These are phyloP conservation scores for Momotus momota DNA, from an alignment of 2,797 vertebrate genomes.

Conservation along the genomic window DNA sequence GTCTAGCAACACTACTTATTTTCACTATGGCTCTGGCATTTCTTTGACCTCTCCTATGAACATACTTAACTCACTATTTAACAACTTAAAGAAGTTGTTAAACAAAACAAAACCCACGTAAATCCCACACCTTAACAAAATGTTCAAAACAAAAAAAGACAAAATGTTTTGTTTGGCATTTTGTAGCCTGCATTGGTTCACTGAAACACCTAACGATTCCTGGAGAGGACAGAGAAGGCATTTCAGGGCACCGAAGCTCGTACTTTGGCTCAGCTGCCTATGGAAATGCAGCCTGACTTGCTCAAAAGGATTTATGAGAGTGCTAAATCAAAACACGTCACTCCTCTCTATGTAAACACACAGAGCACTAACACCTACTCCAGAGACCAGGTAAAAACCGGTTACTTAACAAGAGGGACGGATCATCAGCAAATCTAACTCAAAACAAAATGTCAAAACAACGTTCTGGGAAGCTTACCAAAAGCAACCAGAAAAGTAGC, in stretches of 20 bases:
- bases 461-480: neutral
- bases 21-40: neutral
- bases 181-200: neutral
- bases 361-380: neutral
- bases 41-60: neutral
- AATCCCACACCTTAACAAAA: neutral
- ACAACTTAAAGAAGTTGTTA: neutral
- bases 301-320: neutral
- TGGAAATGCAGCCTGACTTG: neutral
- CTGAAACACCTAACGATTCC: neutral
- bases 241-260: neutral
- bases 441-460: neutral
- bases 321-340: neutral
- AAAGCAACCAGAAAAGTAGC: neutral
- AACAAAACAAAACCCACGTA: neutral
- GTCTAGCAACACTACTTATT: neutral
- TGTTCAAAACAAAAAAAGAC: neutral
- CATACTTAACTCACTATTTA: neutral
- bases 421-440: neutral
- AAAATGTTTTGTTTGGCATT: neutral
- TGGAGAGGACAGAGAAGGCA: neutral
- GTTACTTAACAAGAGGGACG: neutral
- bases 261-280: neutral
- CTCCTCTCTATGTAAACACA: neutral
- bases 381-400: neutral